These are phyloP conservation scores for Trematomus loennbergii DNA, from an alignment of 2,113 vertebrate species.

Conservation along the genomic window DNA sequence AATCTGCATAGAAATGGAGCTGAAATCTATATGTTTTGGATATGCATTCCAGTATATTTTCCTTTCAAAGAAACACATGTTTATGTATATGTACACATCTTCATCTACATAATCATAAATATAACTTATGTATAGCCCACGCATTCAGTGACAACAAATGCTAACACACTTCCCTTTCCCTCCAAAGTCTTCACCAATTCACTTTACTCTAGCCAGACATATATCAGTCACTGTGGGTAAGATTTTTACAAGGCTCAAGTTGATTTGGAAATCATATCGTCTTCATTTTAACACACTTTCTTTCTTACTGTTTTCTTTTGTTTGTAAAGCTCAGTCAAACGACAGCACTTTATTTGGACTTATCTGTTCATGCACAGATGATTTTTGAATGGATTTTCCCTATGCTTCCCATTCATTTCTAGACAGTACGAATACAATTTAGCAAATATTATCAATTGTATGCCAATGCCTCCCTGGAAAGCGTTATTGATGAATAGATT, in stretches of 20 bases:
- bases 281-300: neutral
- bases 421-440: constrained; percentile 2
- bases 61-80: constrained; percentile 7
- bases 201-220: neutral
- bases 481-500: neutral
- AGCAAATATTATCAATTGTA: neutral
- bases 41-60: constrained; percentile 11
- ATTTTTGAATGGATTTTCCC: neutral
- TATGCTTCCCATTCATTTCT: neutral
- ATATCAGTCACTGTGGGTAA: neutral
- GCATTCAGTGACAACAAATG: neutral
- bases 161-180: neutral
- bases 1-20: constrained; percentile 7
- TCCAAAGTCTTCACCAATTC: neutral
- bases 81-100: neutral
- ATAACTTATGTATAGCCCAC: constrained; percentile 20
- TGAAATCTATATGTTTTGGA: neutral
- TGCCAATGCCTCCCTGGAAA: neutral
- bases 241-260: neutral
- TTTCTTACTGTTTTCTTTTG: no score
- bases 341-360: neutral
- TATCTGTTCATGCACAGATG: no score
- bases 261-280: neutral
- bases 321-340: neutral
- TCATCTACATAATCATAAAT: constrained; percentile 6